Conservation (phyloP, 2,888 invertebrate species). For the Megastigmus dorsalis region DNA sequence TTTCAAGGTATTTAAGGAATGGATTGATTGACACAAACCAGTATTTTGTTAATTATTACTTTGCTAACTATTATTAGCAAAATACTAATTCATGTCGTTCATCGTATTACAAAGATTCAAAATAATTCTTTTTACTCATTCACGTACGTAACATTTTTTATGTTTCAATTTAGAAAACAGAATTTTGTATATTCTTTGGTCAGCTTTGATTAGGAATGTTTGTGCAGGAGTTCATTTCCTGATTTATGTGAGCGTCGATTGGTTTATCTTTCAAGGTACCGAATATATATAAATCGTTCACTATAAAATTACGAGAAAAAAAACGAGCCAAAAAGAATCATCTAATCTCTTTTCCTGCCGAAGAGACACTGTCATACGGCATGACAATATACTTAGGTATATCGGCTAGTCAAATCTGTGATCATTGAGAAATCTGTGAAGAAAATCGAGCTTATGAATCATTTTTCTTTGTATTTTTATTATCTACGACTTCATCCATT, state of each 20-base stretch:
- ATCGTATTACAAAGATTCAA: too few species aligned
- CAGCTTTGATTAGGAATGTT: too few species aligned
- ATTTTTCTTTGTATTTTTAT: constrained; percentile 10
- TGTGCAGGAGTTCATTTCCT: constrained; percentile 38
- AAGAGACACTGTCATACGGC: not conserved
- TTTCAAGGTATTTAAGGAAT: too few species aligned
- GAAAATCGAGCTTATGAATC: constrained; percentile 28
- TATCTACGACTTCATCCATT: too few species aligned
- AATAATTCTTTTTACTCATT: too few species aligned
- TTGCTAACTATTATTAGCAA: too few species aligned
- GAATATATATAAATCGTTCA: constrained; percentile 29
- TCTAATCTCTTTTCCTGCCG: constrained; percentile 20
- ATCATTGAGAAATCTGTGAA: constrained; percentile 21
- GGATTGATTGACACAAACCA: too few species aligned
- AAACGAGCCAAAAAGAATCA: constrained; percentile 28
- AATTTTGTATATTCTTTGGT: too few species aligned
- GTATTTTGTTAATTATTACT: too few species aligned
- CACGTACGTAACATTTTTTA: too few species aligned
- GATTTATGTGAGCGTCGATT: not conserved
- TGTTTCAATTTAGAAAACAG: too few species aligned
- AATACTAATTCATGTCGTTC: too few species aligned
- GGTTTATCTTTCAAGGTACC: not conserved
- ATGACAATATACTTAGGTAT: constrained; percentile 23
- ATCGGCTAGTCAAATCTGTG: constrained; percentile 52
- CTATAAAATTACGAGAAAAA: constrained; percentile 25